Percentiles rank a stretch among this genome's conserved stretches.
Evolutionary conservation across 1,140 invertebrate genomes (phyloP).

Genomic region (Oreohelix idahoensis): DNA sequence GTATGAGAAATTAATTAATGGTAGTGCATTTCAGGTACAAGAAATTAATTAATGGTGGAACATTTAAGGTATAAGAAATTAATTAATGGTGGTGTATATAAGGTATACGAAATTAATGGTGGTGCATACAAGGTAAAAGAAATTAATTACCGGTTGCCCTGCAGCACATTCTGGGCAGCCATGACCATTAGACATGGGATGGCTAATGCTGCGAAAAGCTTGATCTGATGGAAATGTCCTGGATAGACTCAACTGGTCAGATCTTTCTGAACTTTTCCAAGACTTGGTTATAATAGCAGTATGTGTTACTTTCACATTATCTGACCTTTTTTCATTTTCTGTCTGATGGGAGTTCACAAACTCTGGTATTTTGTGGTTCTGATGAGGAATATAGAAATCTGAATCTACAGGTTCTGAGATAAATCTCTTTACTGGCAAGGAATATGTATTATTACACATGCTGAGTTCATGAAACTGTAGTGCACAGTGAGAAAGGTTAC

Average conservation of each 20-base stretch:
- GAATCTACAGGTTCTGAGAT: background rate
- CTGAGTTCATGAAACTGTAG: background rate
- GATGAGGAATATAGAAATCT: background rate
- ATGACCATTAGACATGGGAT: background rate
- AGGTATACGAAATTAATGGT: no score
- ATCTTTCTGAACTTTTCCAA: background rate
- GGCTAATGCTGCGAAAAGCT: background rate
- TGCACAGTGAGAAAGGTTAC: no score
- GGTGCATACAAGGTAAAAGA: no score
- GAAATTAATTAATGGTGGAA: no score
- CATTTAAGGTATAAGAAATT: no score
- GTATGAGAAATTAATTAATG: no score
- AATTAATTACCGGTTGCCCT: conserved; percentile 1
- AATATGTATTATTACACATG: background rate
- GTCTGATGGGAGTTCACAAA: background rate
- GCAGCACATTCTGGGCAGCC: conserved; percentile 11
- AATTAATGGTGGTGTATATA: no score
- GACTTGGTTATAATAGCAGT: background rate
- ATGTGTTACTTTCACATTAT: background rate
- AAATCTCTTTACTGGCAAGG: background rate
- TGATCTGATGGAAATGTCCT: background rate
- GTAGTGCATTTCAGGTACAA: no score
- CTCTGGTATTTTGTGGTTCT: background rate
- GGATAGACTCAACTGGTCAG: background rate
- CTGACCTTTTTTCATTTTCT: background rate